A percentile compares a stretch with the other conserved stretches of the same genome.
Conservation (phyloP, 1,140 invertebrate species). For the Panagrolaimus sp. region DNA sequence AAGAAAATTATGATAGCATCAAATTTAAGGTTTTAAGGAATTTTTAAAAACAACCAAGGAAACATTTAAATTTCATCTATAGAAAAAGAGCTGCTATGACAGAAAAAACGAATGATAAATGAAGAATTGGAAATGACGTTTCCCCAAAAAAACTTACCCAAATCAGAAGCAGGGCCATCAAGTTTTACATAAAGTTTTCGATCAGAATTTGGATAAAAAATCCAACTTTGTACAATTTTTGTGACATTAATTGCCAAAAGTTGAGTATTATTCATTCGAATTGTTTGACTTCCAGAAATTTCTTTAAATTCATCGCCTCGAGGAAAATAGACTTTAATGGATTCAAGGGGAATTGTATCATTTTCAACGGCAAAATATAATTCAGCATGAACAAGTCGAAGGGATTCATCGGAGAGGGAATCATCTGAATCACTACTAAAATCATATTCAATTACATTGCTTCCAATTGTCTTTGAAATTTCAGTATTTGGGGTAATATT, state of each 20-base stretch:
- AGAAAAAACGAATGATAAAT: too few relatives aligned
- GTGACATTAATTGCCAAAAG: background rate
- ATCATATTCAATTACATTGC: background rate
- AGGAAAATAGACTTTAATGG: background rate
- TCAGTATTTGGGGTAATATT: constrained; percentile 7
- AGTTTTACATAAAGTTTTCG: background rate
- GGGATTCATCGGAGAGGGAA: background rate
- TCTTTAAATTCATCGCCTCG: background rate
- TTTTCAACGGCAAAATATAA: constrained; percentile 7
- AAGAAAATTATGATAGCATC: too few relatives aligned
- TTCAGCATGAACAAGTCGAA: background rate
- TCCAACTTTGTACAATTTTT: constrained; percentile 13
- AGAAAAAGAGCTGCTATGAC: too few relatives aligned
- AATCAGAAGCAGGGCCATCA: background rate
- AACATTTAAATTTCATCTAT: too few relatives aligned
- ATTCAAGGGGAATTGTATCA: background rate
- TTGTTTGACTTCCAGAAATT: background rate
- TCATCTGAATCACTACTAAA: background rate
- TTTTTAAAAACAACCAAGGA: too few relatives aligned
- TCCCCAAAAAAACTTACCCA: too few relatives aligned
- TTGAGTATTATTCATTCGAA: background rate
- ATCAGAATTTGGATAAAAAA: background rate
- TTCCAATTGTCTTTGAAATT: background rate
- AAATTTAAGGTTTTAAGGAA: too few relatives aligned
- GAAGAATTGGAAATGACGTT: too few relatives aligned